These are phyloP conservation scores for Brachionus rubens DNA, from an alignment of 1,140 invertebrate genomes.

Conservation along the genomic window DNA sequence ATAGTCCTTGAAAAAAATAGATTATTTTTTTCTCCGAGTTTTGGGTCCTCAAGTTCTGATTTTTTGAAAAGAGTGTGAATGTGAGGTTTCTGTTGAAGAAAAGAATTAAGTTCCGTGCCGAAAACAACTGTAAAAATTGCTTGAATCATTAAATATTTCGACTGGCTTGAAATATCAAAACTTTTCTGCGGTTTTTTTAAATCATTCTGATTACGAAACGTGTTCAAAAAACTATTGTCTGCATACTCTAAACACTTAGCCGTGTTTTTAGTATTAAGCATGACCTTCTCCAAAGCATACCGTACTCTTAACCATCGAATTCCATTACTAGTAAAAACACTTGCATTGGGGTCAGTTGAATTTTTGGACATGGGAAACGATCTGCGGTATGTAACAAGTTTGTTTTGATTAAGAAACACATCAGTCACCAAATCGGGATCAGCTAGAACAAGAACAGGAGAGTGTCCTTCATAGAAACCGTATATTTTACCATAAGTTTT, in stretches of 20 bases:
- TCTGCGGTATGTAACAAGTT: not conserved
- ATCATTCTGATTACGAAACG: not conserved
- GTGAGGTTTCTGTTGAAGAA: constrained; percentile 8
- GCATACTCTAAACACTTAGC: constrained; percentile 27
- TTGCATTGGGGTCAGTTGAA: not conserved
- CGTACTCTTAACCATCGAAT: constrained; percentile 8
- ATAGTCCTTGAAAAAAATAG: not conserved
- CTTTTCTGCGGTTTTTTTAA: not conserved
- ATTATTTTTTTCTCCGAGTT: not conserved
- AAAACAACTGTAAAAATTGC: constrained; percentile 29
- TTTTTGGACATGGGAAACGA: constrained; percentile 45
- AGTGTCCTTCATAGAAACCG: constrained; percentile 37
- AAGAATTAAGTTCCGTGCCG: not conserved
- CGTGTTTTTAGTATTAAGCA: constrained; percentile 44
- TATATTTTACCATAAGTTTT: constrained; percentile 34
- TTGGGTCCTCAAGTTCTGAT: not conserved
- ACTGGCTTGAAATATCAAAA: not conserved
- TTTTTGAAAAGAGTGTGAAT: not conserved
- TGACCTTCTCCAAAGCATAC: constrained; percentile 38
- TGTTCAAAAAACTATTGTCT: constrained; percentile 31
- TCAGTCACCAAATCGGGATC: constrained; percentile 33
- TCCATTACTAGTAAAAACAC: constrained; percentile 27
- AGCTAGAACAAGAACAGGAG: constrained; percentile 41
- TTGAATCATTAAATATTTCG: constrained; percentile 32
- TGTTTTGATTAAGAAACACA: constrained; percentile 42